Base-by-base conservation (phyloP, 2,113 vertebrate species). In the Dromiciops gliroides region DNA sequence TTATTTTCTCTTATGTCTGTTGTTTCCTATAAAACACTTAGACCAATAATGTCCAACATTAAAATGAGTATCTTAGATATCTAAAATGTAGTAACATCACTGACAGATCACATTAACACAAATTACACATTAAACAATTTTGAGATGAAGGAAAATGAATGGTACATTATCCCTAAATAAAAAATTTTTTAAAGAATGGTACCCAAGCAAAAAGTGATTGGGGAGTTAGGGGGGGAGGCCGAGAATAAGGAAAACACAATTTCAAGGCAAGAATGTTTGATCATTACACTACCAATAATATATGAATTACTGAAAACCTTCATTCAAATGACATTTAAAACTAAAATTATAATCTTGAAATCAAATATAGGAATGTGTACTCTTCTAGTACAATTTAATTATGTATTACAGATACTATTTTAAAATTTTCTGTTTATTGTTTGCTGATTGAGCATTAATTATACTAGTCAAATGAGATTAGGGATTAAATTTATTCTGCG, bases 1-100 rank as follows among this genome's bases (percentile, higher is more conserved):
- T 98, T 98, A 98, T 97, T 98, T 98, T 97, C 97, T 96, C 94
- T 97, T 98, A 95, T 96, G 95, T 98, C 92, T 83, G n/a, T 67
- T 90, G 48, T 31, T 94, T 97, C 92, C 90, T 92, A 89, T 8
- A 92, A 94, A 94, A 93, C 14, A 93, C 11, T 53, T 67, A 67
- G 19, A 83, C 10, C 9, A 22, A 22, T 31, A 75, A 75, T 75
- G 3, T 1, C n/a, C 37, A 3, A 75, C 44, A 44, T 83, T 83
- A 83, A 22, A n/a, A 83, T 37, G 12, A 67, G 14, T 67, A 67
- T 44, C 9, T 83, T 44, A 83, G 6, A 83, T 83, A 83, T 83
- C 16, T 83, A 83, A 83, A 83, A 44, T 83, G 4, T 75, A 3
- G 12, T n/a, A 83, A 44, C 19, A 83, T 22, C 16, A 83, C 16